phyloP scores from a whole-genome alignment of 2,113 vertebrate species.

The Chauna torquata region DNA sequence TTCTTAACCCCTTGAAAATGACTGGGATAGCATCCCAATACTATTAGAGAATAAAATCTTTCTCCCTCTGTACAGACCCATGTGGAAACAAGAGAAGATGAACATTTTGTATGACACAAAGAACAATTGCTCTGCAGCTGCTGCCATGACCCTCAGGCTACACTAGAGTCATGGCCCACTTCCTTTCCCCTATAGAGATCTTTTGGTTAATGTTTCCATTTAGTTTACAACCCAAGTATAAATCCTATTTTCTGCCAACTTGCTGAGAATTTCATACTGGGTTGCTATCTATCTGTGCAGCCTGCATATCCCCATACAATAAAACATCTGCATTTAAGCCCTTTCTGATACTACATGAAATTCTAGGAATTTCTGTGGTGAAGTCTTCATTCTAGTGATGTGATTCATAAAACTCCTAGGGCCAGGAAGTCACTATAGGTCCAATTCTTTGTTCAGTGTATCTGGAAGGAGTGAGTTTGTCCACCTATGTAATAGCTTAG shows the following conservation, averaged over 20 bases:
- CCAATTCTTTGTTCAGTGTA: not conserved
- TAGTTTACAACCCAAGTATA: constrained; percentile 19
- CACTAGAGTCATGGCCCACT: constrained; percentile 1
- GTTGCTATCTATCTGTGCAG: not conserved
- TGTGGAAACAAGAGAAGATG: constrained; percentile 12
- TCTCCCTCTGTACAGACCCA: not conserved
- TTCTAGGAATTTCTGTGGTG: not conserved
- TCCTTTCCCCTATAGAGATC: constrained; percentile 25
- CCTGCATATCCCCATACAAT: not conserved
- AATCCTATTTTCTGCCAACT: constrained; percentile 37
- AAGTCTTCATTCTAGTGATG: not conserved
- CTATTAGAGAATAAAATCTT: not conserved
- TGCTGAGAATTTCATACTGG: not conserved
- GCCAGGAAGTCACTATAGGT: not conserved
- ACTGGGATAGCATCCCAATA: not conserved
- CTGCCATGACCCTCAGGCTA: constrained; percentile 29
- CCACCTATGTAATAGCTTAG: not conserved
- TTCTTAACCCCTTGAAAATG: not conserved
- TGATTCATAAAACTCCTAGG: not conserved
- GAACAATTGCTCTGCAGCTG: constrained; percentile 50
- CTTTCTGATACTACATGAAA: not conserved
- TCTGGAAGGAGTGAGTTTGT: not conserved
- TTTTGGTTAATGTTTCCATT: constrained; percentile 39
- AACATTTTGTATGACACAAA: constrained; percentile 28
- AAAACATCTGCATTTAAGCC: not conserved